Base-by-base conservation (phyloP, 2,113 vertebrate genomes). In the Rhadina sibilatrix region DNA sequence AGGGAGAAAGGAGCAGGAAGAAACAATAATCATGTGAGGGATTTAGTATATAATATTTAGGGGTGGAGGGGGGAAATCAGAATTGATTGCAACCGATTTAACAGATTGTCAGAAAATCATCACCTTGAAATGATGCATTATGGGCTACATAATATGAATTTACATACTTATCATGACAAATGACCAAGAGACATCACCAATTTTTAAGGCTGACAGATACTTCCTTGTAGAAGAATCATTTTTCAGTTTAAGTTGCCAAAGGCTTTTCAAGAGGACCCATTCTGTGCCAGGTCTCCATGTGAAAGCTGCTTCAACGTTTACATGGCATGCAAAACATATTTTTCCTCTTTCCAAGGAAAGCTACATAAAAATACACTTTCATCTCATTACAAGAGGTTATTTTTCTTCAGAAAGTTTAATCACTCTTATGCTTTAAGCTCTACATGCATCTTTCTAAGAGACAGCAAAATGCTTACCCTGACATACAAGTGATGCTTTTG, bases 61-160 rank as follows among this genome's bases (percentile, higher is more conserved):
- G 8, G 23, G 25, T 4, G 11, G 2, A 3, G 4, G 2, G 6
- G 2, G 1, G 3, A 10, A 57, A 37, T 33, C 18, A 88, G 24
- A 85, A 96, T n/a, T 85, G 11, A 90, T 56, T 87, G 59, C 59
- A 80, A 79, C 60, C 63, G 30, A 83, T 89, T 95, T 66, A 91
- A 89, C 24, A 87, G 40, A 33, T 11, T 27, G 49, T 59, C 78
- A 91, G 75, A 94, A 93, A 88, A 93, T 74, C 77, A 84, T 12
- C 42, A 77, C 59, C 81, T 82, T 78, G 56, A 94, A 87, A 71
- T 44, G 69, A 87, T 66, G 65, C 52, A 92, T 83, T 83, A 80
- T 64, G 57, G 87, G 53, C 71, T 59, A 53, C 24, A 83, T 70
- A 78, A 87, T 66, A 87, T 28, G 11, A 83, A 91, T 93, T 93